Conservation (phyloP, 2,888 invertebrate species). For the Synanthedon myopaeformis region DNA sequence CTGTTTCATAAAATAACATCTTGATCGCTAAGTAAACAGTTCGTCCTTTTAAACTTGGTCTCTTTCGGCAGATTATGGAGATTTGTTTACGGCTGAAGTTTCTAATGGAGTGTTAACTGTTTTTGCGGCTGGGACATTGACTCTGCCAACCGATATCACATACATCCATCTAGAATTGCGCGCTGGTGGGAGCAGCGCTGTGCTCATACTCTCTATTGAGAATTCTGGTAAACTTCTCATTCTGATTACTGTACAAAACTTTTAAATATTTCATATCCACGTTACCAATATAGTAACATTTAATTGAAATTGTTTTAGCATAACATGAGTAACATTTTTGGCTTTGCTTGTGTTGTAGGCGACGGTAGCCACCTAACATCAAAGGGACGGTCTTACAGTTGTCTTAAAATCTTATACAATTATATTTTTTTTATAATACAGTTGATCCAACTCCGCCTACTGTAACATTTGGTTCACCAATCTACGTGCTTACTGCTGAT, state of each 20-base stretch:
- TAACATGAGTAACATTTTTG: too few species aligned
- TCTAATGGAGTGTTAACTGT: slow-evolving; percentile 23
- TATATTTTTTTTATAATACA: slow-evolving; percentile 7
- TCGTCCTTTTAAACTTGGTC: too few species aligned
- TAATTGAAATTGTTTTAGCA: too few species aligned
- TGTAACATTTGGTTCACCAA: slow-evolving; percentile 33
- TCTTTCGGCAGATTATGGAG: not conserved
- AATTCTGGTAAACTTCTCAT: slow-evolving; percentile 16
- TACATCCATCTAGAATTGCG: slow-evolving; percentile 31
- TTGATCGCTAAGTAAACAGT: too few species aligned
- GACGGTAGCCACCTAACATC: too few species aligned
- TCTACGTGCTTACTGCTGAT: slow-evolving; percentile 34
- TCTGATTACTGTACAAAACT: not conserved
- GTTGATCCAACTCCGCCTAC: slow-evolving; percentile 22
- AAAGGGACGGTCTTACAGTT: too few species aligned
- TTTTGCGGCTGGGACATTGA: slow-evolving; percentile 12
- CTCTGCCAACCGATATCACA: slow-evolving; percentile 19
- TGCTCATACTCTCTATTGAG: slow-evolving; percentile 22
- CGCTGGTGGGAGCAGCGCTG: slow-evolving; percentile 33
- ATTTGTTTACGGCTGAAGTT: slow-evolving; percentile 22
- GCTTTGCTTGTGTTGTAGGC: too few species aligned
- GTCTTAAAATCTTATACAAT: too few species aligned
- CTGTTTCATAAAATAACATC: too few species aligned
- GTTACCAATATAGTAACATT: too few species aligned
- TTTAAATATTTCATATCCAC: not conserved